A percentile compares a stretch with the other conserved stretches of the same genome.
These are phyloP conservation scores for Malacosoma neustria DNA, from an alignment of 2,888 invertebrate species.

Conservation along the genomic window DNA sequence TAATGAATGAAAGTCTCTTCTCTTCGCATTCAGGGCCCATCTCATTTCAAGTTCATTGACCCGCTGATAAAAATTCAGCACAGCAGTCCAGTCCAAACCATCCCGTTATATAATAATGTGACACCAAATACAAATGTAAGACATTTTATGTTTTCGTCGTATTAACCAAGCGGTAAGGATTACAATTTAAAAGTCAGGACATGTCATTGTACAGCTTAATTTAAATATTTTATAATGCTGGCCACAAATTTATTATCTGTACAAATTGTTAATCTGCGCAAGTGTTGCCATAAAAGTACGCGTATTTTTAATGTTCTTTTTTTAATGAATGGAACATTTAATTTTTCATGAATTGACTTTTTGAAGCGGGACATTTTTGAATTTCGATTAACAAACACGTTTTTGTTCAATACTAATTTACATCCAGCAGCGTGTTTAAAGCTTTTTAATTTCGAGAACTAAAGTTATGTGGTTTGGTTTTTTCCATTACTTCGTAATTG, in stretches of 20 bases:
- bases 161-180: neutral
- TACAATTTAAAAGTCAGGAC: constrained; percentile 15
- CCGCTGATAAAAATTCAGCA: constrained; percentile 13
- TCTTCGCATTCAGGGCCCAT: neutral
- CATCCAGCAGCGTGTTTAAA: constrained; percentile 1
- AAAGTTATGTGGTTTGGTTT: no score
- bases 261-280: neutral
- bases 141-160: constrained; percentile 1
- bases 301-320: neutral
- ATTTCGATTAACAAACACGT: neutral
- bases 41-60: constrained; percentile 28
- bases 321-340: neutral
- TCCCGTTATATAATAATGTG: constrained; percentile 38
- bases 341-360: neutral
- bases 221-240: constrained; percentile 27
- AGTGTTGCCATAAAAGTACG: neutral
- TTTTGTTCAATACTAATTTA: neutral
- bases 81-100: neutral
- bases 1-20: no score
- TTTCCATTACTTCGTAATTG: no score
- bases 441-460: no score
- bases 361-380: neutral
- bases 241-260: neutral
- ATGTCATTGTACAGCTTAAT: constrained; percentile 32
- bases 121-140: constrained; percentile 27